Percentiles rank a stretch among this genome's conserved stretches.
These are phyloP conservation scores for Corythornis vintsioides DNA, from an alignment of 2,113 vertebrate species.

Conservation along the genomic window DNA sequence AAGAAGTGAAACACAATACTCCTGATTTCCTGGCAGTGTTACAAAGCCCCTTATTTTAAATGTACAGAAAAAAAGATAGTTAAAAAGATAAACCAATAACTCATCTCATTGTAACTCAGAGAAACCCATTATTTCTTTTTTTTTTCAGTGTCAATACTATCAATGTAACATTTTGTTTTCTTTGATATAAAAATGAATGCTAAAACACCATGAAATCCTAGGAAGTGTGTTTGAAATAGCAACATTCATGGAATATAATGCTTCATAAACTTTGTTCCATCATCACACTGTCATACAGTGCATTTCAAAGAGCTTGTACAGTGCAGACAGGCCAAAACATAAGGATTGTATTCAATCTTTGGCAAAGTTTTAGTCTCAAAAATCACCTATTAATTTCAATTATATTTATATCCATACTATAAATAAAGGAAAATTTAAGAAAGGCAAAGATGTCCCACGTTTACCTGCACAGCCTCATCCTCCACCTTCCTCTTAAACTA, in stretches of 20 bases:
- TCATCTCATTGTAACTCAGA: not conserved
- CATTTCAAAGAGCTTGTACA: not conserved
- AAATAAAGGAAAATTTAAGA: not conserved
- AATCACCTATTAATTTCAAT: not conserved
- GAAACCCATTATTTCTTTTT: not conserved
- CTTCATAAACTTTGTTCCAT: not conserved
- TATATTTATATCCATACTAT: not conserved
- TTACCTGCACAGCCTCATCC: not conserved
- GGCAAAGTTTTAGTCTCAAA: not conserved
- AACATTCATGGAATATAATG: not conserved
- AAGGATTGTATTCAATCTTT: not conserved
- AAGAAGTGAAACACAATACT: not conserved
- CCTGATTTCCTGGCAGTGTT: not conserved
- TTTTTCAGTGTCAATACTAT: not conserved
- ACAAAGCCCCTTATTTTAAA: not conserved
- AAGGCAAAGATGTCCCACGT: not conserved
- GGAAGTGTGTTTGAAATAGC: not conserved
- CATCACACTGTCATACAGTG: not conserved
- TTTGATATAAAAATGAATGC: not conserved
- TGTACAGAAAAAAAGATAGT: not conserved
- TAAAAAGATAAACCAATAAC: not conserved
- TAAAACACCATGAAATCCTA: not conserved
- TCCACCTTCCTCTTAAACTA: not conserved
- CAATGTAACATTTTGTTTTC: not conserved
- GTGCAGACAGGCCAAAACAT: not conserved